A percentile compares a stretch with the other conserved stretches of the same genome.
Conservation (phyloP, 2,797 vertebrate genomes). For the Oryzias sinensis region DNA sequence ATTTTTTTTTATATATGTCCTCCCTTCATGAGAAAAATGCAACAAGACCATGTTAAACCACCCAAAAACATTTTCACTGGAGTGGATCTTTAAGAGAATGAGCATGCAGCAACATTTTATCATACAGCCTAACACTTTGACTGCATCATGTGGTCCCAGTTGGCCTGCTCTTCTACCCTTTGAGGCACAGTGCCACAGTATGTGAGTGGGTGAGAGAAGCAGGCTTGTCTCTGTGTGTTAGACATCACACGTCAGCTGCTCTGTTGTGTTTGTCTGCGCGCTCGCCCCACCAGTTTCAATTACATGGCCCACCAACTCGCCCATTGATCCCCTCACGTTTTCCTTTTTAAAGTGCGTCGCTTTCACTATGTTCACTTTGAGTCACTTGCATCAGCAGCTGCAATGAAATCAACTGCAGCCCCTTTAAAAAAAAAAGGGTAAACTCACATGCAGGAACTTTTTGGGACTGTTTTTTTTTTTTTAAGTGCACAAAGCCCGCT, state of each 20-base stretch:
- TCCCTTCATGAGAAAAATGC: no score
- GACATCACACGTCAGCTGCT: slow-evolving; percentile 68
- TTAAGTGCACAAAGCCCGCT: no score
- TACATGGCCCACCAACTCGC: slow-evolving; percentile 63
- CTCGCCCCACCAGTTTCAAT: slow-evolving; percentile 57
- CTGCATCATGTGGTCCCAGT: slow-evolving; percentile 13
- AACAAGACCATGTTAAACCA: no score
- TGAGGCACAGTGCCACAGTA: slow-evolving; percentile 17
- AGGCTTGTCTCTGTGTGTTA: slow-evolving; percentile 58
- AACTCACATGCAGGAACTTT: no score
- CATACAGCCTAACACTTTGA: slow-evolving; percentile 2
- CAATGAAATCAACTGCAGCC: slow-evolving; percentile 17
- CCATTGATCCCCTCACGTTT: slow-evolving; percentile 64
- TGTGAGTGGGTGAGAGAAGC: slow-evolving; percentile 35
- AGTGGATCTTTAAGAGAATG: neutral
- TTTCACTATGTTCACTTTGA: slow-evolving; percentile 34
- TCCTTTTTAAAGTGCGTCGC: slow-evolving; percentile 36
- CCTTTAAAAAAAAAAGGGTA: no score
- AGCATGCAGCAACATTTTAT: neutral
- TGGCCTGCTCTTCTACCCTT: slow-evolving; percentile 18
- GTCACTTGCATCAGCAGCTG: slow-evolving; percentile 56
- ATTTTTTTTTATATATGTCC: no score
- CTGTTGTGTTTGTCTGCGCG: slow-evolving; percentile 52
- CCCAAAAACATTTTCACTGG: neutral
- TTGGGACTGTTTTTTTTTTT: no score